Base-by-base conservation (phyloP, 2,888 invertebrate species). In the Poecilobothrus nobilitatus region DNA sequence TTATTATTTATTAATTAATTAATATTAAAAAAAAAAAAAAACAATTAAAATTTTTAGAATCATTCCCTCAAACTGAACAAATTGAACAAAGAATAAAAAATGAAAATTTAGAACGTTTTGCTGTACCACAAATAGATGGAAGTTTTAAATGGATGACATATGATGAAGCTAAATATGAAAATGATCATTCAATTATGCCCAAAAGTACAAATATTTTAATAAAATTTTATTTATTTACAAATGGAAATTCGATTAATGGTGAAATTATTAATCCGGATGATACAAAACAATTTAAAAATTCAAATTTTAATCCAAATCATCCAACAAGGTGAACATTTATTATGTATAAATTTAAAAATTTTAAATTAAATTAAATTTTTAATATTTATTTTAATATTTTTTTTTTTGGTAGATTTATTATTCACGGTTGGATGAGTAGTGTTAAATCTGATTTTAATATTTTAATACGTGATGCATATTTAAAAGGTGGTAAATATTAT, bases 371-470 rank as follows among this genome's bases (percentile, higher is more conserved):
- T n/a, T n/a, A 65, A 5, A 18, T 27, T 8, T 1, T 65, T 27
- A 34, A 12, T 1, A 10, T 22, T 21, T 10, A 18, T 12, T 53
- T n/a, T 18, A 37, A 6, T 21, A 37, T 22, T 3, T 34, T 33
- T 41, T 44, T 66, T 33, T 41, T 44, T 66, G 66, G 18, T 33
- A 74, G 75, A 65, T 72, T 78, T 62, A 68, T 85, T 20, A 81
- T 84, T 44, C 86, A 86, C 71, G 86, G 86, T 2, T 86, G 86
- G 85, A 81, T 82, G 62, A 84, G 84, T 73, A 80, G 83, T 74
- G 84, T 83, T 41, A 78, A 79, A 66, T 81, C 84, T 37, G 22
- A 44, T 15, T 63, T 75, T 1, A 76, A 76, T 63, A 64, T 20
- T 1, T 34, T 68, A 0, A 70, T 78, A 2, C 74, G 74, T 8